phyloP scores from a whole-genome alignment of 2,888 invertebrate species.

The Andrena dorsata region DNA sequence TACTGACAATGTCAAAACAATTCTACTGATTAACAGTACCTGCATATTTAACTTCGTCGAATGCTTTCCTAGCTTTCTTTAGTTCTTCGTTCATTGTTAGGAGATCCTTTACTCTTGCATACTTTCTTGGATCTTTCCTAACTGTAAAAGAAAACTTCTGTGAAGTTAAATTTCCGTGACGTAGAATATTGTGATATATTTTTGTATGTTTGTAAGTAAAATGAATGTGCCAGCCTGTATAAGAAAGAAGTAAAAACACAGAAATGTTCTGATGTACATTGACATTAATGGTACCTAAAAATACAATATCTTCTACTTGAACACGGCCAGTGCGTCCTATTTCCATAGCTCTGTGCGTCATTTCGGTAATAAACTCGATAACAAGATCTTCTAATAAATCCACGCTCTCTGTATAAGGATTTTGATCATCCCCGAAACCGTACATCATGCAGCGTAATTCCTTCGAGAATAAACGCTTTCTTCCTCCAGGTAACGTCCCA shows the following conservation, averaged over 20 bases:
- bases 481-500: constrained; percentile 88
- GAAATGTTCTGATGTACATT: background rate
- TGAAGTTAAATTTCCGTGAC: background rate
- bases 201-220: background rate
- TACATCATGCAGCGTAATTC: constrained; percentile 99
- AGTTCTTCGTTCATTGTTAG: constrained; percentile 99
- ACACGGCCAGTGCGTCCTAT: constrained; percentile 98
- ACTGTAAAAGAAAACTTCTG: constrained; percentile 87
- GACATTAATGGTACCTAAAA: constrained; percentile 81
- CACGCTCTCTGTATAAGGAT: constrained; percentile 99
- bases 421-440: constrained; percentile 99
- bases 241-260: background rate
- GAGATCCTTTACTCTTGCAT: constrained; percentile 98
- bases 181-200: background rate
- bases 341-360: constrained; percentile 97
- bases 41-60: constrained; percentile 99
- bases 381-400: constrained; percentile 98
- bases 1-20: constrained; percentile 48
- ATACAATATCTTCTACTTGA: constrained; percentile 99
- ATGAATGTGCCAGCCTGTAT: too few relatives aligned
- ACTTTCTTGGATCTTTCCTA: constrained; percentile 97
- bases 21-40: constrained; percentile 87
- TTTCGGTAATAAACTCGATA: constrained; percentile 98
- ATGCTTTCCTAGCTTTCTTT: constrained; percentile 99
- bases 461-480: constrained; percentile 95